These are phyloP conservation scores for Drosophila tani DNA, from an alignment of 1,140 invertebrate species.

Conservation along the genomic window DNA sequence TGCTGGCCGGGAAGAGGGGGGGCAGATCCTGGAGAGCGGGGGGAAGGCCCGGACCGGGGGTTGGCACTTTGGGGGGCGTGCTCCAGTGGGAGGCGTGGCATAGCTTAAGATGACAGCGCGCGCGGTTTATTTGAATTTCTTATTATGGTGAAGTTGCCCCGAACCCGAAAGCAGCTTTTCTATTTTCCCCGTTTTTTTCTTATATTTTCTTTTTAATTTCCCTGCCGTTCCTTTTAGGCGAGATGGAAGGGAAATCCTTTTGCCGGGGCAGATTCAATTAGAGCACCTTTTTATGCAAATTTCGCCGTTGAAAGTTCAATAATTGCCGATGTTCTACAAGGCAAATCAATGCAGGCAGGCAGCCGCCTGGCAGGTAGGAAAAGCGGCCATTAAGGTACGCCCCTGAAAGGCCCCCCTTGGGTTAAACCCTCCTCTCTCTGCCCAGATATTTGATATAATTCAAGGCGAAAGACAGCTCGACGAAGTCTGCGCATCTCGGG, in stretches of 20 bases:
- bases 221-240: constrained; percentile 44
- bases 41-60: neutral
- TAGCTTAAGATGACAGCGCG: constrained; percentile 82
- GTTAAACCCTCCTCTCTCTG: neutral
- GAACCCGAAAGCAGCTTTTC: constrained; percentile 53
- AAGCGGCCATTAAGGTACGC: constrained; percentile 25
- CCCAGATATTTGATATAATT: constrained; percentile 38
- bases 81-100: constrained; percentile 68
- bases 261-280: constrained; percentile 71
- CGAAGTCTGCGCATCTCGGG: constrained; percentile 41
- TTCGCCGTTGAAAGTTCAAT: constrained; percentile 67
- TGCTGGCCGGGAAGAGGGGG: constrained; percentile 25
- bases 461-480: constrained; percentile 50
- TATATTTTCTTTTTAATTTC: constrained; percentile 50
- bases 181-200: constrained; percentile 31
- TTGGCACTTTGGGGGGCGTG: constrained; percentile 56
- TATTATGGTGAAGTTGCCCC: constrained; percentile 63
- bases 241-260: constrained; percentile 64
- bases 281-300: constrained; percentile 80
- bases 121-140: constrained; percentile 84
- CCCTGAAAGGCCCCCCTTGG: neutral
- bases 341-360: constrained; percentile 70
- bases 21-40: constrained; percentile 1
- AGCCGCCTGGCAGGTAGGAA: constrained; percentile 41
- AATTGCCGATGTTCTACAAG: constrained; percentile 78